A percentile compares a stretch with the other conserved stretches of the same genome.
Conservation (phyloP, 2,113 vertebrate genomes). For the Passerina amoena region DNA sequence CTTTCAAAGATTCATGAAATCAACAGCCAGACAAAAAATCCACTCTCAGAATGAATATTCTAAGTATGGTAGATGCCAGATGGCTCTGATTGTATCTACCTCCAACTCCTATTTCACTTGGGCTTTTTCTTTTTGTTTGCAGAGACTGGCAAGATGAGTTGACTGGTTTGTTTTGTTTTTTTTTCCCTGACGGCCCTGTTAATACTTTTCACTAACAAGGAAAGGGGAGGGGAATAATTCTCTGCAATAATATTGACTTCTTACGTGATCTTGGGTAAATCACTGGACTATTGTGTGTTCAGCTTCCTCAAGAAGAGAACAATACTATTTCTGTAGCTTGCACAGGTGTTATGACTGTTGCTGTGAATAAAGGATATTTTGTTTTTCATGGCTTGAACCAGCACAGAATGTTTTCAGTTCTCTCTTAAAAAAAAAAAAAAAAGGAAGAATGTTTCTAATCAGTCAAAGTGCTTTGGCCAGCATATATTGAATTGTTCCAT, state of each 20-base stretch:
- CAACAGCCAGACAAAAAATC: not conserved
- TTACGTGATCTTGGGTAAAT: not conserved
- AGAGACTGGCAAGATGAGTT: not conserved
- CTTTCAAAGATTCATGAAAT: not conserved
- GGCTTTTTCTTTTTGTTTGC: not conserved
- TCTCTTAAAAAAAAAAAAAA: not conserved
- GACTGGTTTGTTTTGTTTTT: not conserved
- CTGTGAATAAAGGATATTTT: constrained; percentile 23
- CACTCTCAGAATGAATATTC: not conserved
- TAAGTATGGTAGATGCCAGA: not conserved
- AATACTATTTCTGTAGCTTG: constrained; percentile 13
- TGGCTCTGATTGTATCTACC: not conserved
- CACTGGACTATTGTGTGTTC: not conserved
- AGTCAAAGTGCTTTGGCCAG: not conserved
- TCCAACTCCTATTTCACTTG: not conserved
- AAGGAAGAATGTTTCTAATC: not conserved
- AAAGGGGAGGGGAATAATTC: constrained; percentile 3
- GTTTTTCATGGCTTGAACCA: not conserved
- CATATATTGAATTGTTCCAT: not conserved
- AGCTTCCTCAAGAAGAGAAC: constrained; percentile 30
- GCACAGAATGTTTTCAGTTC: not conserved
- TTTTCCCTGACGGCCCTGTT: not conserved
- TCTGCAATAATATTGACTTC: constrained; percentile 28
- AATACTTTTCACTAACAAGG: constrained; percentile 7
- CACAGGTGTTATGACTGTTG: constrained; percentile 23